phyloP scores from a whole-genome alignment of 23 tunicate species.

The Trididemnum miniatum region DNA sequence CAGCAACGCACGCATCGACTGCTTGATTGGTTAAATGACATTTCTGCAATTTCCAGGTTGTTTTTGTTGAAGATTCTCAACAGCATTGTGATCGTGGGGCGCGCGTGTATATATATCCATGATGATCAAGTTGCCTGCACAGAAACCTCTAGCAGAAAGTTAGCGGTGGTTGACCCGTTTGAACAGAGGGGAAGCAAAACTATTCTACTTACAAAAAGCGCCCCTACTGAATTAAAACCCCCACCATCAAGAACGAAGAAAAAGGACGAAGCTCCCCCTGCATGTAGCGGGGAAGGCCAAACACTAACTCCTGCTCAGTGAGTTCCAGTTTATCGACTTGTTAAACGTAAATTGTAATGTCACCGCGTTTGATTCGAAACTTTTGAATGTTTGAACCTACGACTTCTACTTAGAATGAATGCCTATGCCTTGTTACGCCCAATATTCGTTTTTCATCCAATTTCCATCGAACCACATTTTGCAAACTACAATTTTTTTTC shows the following conservation, averaged over 20 bases:
- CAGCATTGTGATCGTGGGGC: constrained; percentile 81
- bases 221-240: neutral
- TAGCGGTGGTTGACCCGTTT: constrained; percentile 88
- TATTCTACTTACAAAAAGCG: constrained; percentile 45
- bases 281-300: neutral
- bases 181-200: constrained; percentile 90
- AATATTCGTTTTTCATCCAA: no score
- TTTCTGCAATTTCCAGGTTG: constrained; percentile 29
- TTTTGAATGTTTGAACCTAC: no score
- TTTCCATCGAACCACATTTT: no score
- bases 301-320: constrained; percentile 12
- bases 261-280: neutral
- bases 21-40: no score
- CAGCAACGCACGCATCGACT: no score
- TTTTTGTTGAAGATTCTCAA: constrained; percentile 64
- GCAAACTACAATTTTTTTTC: no score
- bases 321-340: no score
- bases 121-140: constrained; percentile 54
- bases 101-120: constrained; percentile 63
- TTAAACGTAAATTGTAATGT: no score
- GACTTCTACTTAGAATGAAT: no score
- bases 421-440: no score
- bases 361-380: no score
- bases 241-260: neutral
- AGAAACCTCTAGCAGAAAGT: constrained; percentile 1